phyloP scores from a whole-genome alignment of 37 sponge, comb jelly and placozoan species.

The Halisarca cf. caerulea region DNA sequence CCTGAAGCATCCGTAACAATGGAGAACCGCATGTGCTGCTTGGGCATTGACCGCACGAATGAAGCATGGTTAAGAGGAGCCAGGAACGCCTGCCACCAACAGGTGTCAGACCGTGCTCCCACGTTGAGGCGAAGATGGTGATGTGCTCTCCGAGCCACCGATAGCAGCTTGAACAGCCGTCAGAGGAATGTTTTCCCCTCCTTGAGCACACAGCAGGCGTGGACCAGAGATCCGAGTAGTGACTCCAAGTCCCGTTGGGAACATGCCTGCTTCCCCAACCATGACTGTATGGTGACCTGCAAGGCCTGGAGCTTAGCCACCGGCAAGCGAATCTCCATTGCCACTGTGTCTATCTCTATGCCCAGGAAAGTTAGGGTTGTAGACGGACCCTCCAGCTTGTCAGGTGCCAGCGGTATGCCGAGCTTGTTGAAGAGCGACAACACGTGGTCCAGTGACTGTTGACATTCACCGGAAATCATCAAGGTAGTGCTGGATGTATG shows the following conservation, averaged over 20 bases:
- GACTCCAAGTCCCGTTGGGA: slow-evolving; percentile 11
- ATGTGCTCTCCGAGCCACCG: neutral
- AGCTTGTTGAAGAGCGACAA: neutral
- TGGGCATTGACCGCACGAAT: neutral
- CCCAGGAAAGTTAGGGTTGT: too few species aligned
- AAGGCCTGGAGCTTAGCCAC: too few species aligned
- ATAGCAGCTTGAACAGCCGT: neutral
- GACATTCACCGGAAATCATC: neutral
- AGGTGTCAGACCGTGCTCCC: neutral
- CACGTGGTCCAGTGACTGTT: neutral
- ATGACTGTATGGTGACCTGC: too few species aligned
- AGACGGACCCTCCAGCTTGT: too few species aligned
- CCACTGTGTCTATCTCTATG: too few species aligned
- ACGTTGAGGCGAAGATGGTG: slow-evolving; percentile 8
- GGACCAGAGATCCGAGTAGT: neutral
- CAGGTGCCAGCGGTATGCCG: too few species aligned
- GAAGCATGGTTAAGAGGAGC: neutral
- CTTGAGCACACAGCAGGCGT: neutral
- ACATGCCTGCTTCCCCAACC: neutral
- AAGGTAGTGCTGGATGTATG: too few species aligned
- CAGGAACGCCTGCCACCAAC: neutral
- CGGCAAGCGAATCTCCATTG: too few species aligned
- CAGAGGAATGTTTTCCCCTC: neutral
- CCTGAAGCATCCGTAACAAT: slow-evolving; percentile 16
- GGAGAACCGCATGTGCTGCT: neutral